Conservation (phyloP, 2,888 invertebrate species). For the Selenia dentaria region DNA sequence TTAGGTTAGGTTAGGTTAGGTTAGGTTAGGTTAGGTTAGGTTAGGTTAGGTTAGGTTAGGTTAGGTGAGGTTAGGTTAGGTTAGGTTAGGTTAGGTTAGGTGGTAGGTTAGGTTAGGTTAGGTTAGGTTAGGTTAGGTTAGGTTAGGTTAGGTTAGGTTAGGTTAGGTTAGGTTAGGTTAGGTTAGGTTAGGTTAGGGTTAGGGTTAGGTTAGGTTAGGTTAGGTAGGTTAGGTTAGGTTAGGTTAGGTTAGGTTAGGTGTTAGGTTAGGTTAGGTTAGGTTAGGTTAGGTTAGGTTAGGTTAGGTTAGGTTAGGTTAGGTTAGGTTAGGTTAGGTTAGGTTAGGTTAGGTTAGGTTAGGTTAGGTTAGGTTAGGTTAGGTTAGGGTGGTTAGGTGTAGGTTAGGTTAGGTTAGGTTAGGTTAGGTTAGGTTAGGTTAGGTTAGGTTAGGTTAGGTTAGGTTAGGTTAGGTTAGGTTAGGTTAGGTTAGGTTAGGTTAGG, state of each 20-base stretch:
- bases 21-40: constrained; percentile 24
- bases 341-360: constrained; percentile 16
- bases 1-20: constrained; percentile 30
- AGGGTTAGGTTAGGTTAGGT: no score
- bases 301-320: constrained; percentile 27
- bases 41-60: constrained; percentile 26
- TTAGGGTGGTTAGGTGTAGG: constrained; percentile 1
- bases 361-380: constrained; percentile 17
- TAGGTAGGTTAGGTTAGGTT: no score
- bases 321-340: constrained; percentile 11
- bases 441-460: constrained; percentile 5
- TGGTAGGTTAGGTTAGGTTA: no score
- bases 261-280: constrained; percentile 12
- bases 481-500: constrained; percentile 22
- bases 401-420: constrained; percentile 24
- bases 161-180: constrained; percentile 26
- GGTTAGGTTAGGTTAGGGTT: no score
- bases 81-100: no score
- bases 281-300: constrained; percentile 36
- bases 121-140: constrained; percentile 27
- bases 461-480: constrained; percentile 20
- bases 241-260: no score
- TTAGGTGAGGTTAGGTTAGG: constrained; percentile 36
- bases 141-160: constrained; percentile 22
- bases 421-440: constrained; percentile 24